Conservation (phyloP, 2,797 vertebrate genomes). For the Fringilla coelebs region DNA sequence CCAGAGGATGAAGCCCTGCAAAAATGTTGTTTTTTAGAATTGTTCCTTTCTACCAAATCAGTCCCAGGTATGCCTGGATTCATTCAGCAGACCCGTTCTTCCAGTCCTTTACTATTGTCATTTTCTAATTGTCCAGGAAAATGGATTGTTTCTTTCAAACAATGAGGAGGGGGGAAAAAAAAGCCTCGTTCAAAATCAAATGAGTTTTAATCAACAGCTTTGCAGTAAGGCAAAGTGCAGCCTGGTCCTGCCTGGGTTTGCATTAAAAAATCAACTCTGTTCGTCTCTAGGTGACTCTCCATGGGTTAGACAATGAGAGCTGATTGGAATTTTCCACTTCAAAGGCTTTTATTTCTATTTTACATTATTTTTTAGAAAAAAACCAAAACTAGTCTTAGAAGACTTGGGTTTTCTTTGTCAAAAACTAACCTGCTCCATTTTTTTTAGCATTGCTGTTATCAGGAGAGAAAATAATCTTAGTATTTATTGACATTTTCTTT, state of each 20-base stretch:
- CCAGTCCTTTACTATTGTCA: conserved; percentile 8
- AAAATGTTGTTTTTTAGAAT: background rate
- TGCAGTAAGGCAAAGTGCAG: background rate
- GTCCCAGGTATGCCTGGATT: background rate
- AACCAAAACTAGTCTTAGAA: background rate
- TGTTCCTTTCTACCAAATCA: background rate
- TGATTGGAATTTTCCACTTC: background rate
- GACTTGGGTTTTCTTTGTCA: background rate
- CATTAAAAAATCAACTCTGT: background rate
- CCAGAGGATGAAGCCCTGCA: background rate
- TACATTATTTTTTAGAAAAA: background rate
- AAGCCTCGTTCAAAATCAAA: background rate
- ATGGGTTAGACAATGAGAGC: background rate
- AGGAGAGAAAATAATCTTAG: background rate
- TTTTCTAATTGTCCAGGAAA: conserved; percentile 21
- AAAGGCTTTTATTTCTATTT: background rate
- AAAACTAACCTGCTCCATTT: background rate
- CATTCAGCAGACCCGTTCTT: background rate
- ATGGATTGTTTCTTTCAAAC: conserved; percentile 47
- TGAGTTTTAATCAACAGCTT: conserved; percentile 3
- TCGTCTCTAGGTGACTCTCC: background rate
- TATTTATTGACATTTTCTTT: background rate
- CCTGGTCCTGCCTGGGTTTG: background rate
- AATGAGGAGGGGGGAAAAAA: background rate
- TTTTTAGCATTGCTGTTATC: background rate